Evolutionary conservation across 1,140 invertebrate genomes (phyloP).

Genomic region (Ceratoteleas bidentatus): DNA sequence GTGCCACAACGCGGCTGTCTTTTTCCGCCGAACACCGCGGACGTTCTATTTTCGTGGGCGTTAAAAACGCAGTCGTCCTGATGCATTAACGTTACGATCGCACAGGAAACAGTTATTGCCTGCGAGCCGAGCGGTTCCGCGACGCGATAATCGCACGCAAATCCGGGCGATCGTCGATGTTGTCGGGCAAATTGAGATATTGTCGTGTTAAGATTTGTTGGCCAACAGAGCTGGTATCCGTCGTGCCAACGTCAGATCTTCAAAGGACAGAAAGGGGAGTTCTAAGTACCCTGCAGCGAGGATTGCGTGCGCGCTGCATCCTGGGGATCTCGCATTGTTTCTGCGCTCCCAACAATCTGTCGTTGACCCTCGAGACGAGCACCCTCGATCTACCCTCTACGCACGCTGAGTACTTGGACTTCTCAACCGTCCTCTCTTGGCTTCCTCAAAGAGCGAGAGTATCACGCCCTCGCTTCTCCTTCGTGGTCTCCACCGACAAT

Average conservation of each 20-base stretch:
- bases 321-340: constrained; percentile 76
- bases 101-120: not conserved
- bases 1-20: constrained; percentile 27
- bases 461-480: constrained; percentile 58
- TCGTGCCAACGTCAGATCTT: constrained; percentile 57
- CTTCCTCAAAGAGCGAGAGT: constrained; percentile 43
- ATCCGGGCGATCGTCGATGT: constrained; percentile 16
- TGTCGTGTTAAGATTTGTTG: constrained; percentile 54
- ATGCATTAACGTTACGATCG: constrained; percentile 12
- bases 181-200: constrained; percentile 29
- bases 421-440: constrained; percentile 74
- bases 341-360: constrained; percentile 76
- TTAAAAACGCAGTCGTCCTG: constrained; percentile 40
- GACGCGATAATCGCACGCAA: not conserved
- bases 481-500: constrained; percentile 72
- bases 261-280: constrained; percentile 38
- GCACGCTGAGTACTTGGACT: constrained; percentile 75
- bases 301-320: constrained; percentile 68
- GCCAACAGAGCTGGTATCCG: constrained; percentile 62
- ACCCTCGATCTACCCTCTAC: constrained; percentile 72
- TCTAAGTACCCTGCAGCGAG: constrained; percentile 64
- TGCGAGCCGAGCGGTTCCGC: no score
- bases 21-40: constrained; percentile 41
- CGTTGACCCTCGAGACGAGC: constrained; percentile 77
- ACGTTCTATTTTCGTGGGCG: constrained; percentile 53